phyloP scores from a whole-genome alignment of 2,888 invertebrate genomes.

The Proisotoma minuta region DNA sequence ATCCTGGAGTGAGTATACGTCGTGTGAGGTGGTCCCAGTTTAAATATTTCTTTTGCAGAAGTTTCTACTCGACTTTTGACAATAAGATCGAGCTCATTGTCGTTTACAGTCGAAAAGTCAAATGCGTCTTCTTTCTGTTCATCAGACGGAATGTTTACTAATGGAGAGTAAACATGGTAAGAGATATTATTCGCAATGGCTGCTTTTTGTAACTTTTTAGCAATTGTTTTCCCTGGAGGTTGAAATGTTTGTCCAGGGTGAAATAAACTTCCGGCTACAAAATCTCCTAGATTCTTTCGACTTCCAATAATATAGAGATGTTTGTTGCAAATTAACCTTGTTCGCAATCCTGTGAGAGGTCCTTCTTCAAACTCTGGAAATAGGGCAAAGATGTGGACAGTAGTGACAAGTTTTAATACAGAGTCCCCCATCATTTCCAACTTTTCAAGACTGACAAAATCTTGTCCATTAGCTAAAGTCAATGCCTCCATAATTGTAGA shows the following conservation, averaged over 20 bases:
- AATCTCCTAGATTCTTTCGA: slow-evolving; percentile 47
- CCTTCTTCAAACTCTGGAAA: slow-evolving; percentile 72
- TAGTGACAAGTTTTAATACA: slow-evolving; percentile 73
- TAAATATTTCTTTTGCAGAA: not conserved
- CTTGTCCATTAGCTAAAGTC: slow-evolving; percentile 67
- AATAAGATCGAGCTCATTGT: not conserved
- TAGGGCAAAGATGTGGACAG: slow-evolving; percentile 65
- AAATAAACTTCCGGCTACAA: slow-evolving; percentile 55
- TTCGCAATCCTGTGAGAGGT: slow-evolving; percentile 67
- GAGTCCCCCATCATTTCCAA: slow-evolving; percentile 86
- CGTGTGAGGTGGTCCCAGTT: slow-evolving; percentile 9
- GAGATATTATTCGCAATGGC: not conserved
- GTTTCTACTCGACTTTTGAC: not conserved
- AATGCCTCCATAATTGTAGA: slow-evolving; percentile 55
- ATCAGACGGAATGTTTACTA: not conserved
- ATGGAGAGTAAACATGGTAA: not conserved
- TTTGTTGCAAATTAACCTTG: slow-evolving; percentile 71
- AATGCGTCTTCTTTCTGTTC: not conserved
- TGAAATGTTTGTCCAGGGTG: slow-evolving; percentile 68
- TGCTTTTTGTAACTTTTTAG: slow-evolving; percentile 46
- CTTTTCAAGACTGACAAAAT: slow-evolving; percentile 73
- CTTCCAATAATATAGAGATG: slow-evolving; percentile 75
- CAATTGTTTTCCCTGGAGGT: slow-evolving; percentile 69
- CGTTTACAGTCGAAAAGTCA: not conserved
- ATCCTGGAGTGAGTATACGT: slow-evolving; percentile 29